Evolutionary conservation across 37 sponge, comb jelly and placozoan species (phyloP).

Genomic region (Beroe forskalii): DNA sequence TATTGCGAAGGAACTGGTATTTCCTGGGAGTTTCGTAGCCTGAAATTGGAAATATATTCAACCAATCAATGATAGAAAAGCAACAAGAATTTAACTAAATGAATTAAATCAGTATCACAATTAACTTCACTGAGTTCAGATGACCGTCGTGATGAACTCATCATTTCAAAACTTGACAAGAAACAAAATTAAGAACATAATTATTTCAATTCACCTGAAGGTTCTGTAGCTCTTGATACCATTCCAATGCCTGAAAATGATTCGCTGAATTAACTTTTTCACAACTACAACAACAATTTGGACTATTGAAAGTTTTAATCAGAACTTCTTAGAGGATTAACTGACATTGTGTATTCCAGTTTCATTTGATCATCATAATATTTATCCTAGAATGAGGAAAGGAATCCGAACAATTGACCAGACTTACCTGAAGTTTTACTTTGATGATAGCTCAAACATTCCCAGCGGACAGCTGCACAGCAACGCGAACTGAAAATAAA

Average conservation of each 20-base stretch:
- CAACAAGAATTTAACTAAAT: too few relatives aligned
- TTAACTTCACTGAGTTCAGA: background rate
- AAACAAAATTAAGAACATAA: background rate
- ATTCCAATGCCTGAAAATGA: background rate
- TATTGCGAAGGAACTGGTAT: too few relatives aligned
- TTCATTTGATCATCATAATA: background rate
- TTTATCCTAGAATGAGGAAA: background rate
- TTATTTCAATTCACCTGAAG: background rate
- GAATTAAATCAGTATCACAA: slow-evolving; percentile 10
- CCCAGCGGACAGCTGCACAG: background rate
- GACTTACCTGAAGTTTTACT: background rate
- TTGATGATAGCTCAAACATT: background rate
- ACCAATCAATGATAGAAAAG: too few relatives aligned
- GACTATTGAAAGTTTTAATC: too few relatives aligned
- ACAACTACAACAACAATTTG: background rate
- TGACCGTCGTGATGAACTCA: slow-evolving; percentile 62
- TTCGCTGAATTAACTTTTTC: background rate
- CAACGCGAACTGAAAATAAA: background rate
- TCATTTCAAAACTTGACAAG: background rate
- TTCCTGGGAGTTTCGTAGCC: too few relatives aligned
- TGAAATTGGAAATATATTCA: too few relatives aligned
- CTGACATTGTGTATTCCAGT: slow-evolving; percentile 9
- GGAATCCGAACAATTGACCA: background rate
- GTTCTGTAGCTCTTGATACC: background rate
- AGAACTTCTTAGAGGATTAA: slow-evolving; percentile 44